Conservation (phyloP, 1,140 invertebrate genomes). For the Neodiprion virginianus region DNA sequence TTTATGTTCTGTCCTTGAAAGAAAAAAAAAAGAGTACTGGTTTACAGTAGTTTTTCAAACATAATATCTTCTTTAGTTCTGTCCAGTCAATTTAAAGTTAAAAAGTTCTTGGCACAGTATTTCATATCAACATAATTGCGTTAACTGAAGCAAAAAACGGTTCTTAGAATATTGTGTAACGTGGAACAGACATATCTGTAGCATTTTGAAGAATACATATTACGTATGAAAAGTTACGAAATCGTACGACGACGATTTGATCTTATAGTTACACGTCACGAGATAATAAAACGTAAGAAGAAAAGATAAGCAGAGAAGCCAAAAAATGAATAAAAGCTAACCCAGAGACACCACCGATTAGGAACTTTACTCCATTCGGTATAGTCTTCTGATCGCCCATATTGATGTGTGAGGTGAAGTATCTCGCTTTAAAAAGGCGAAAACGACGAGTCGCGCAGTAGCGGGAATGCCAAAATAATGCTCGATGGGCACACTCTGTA, state of each 20-base stretch:
- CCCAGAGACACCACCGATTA: constrained; percentile 75
- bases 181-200: too few relatives aligned
- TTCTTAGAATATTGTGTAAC: too few relatives aligned
- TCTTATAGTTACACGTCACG: too few relatives aligned
- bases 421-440: background rate
- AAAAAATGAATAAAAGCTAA: constrained; percentile 54
- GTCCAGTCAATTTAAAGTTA: too few relatives aligned
- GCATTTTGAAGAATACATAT: too few relatives aligned
- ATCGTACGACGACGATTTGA: too few relatives aligned
- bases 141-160: too few relatives aligned
- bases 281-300: too few relatives aligned
- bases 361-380: constrained; percentile 70
- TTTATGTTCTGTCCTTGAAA: constrained; percentile 16
- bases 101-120: background rate
- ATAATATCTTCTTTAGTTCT: too few relatives aligned
- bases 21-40: constrained; percentile 14
- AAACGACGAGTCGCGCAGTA: background rate
- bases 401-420: background rate
- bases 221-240: too few relatives aligned
- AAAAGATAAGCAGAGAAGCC: too few relatives aligned
- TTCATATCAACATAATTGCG: constrained; percentile 9
- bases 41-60: background rate
- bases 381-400: constrained; percentile 46
- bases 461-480: too few relatives aligned
- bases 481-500: background rate